Conservation (phyloP, 1,140 invertebrate genomes). For the Berghia stephanieae region DNA sequence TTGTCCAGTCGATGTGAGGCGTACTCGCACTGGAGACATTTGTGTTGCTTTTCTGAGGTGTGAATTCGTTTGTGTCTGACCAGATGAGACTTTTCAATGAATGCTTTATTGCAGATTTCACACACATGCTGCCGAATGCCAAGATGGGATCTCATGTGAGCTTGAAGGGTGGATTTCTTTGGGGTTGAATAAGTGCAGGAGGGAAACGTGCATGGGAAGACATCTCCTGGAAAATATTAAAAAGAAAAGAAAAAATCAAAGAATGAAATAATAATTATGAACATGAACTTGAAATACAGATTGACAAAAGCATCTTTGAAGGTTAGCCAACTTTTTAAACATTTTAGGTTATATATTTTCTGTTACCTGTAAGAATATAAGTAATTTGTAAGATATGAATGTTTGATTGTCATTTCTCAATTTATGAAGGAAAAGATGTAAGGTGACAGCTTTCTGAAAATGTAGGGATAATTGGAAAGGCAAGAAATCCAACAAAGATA, state of each 20-base stretch:
- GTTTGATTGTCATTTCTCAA: too few relatives aligned
- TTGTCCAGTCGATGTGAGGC: constrained; percentile 75
- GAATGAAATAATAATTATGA: neutral
- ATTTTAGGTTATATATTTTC: too few relatives aligned
- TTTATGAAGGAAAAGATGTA: too few relatives aligned
- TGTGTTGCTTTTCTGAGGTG: constrained; percentile 71
- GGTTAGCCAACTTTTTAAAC: too few relatives aligned
- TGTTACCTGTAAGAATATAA: too few relatives aligned
- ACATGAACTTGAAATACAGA: too few relatives aligned
- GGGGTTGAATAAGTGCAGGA: constrained; percentile 75
- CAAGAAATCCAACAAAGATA: too few relatives aligned
- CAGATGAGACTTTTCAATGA: constrained; percentile 77
- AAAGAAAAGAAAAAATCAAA: constrained; percentile 31
- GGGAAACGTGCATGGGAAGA: constrained; percentile 72
- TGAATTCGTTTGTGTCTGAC: constrained; percentile 75
- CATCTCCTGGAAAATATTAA: constrained; percentile 67
- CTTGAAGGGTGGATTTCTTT: constrained; percentile 75
- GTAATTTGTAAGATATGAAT: too few relatives aligned
- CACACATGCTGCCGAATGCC: constrained; percentile 75
- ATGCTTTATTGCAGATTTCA: constrained; percentile 72
- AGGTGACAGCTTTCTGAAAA: too few relatives aligned
- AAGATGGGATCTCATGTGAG: constrained; percentile 74
- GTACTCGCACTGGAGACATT: constrained; percentile 74
- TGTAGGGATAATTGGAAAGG: too few relatives aligned
- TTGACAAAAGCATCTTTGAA: too few relatives aligned